A percentile compares a stretch with the other conserved stretches of the same genome.
Evolutionary conservation across 1,140 invertebrate genomes (phyloP).

Genomic region (Drosophila lacteicornis): DNA sequence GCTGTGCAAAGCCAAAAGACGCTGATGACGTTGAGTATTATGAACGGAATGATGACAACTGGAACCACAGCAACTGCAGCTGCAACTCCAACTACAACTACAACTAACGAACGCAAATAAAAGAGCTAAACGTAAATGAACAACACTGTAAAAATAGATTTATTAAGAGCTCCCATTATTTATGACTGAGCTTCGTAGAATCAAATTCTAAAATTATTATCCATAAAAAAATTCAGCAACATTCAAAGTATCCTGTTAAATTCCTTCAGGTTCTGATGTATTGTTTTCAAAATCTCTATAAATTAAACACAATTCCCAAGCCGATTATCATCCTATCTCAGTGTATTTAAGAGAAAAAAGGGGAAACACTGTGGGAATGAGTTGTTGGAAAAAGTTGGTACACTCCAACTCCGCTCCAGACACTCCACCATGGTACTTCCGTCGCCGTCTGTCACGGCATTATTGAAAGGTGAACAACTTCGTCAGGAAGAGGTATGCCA

Average conservation of each 20-base stretch:
- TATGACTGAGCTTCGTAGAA: not conserved
- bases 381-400: constrained; percentile 35
- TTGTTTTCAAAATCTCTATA: not conserved
- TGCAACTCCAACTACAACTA: constrained; percentile 33
- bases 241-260: not conserved
- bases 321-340: constrained; percentile 6
- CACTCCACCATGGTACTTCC: constrained; percentile 37
- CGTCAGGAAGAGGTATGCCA: constrained; percentile 40
- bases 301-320: not conserved
- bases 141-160: not conserved
- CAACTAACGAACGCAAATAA: constrained; percentile 50
- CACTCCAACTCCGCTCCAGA: constrained; percentile 37
- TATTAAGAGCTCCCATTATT: not conserved
- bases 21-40: constrained; percentile 75
- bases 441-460: constrained; percentile 41
- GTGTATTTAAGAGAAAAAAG: constrained; percentile 11
- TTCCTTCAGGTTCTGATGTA: not conserved
- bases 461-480: constrained; percentile 82
- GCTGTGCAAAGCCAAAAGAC: constrained; percentile 59
- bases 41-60: constrained; percentile 76
- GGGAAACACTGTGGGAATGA: constrained; percentile 20
- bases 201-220: not conserved
- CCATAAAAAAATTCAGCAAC: not conserved
- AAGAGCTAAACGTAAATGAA: constrained; percentile 15
- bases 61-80: constrained; percentile 54